Evolutionary conservation across 2,797 vertebrate genomes (phyloP).

Genomic region (Salmo trutta): DNA sequence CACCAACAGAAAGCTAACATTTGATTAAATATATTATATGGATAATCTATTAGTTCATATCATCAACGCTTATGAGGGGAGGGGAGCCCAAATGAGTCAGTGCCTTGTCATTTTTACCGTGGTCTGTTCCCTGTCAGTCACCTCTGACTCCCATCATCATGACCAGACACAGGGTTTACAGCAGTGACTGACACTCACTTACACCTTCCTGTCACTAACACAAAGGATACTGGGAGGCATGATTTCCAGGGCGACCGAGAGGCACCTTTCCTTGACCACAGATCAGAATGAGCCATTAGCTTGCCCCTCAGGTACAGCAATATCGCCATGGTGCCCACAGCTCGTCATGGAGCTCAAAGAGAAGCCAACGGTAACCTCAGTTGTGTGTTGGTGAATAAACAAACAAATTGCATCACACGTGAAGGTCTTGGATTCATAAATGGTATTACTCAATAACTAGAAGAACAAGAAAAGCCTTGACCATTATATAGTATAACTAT

Average conservation of each 20-base stretch:
- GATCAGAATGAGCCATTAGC: slow-evolving; percentile 64
- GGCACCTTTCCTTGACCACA: slow-evolving; percentile 74
- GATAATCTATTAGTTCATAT: too few relatives aligned
- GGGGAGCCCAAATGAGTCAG: background rate
- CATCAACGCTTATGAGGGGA: too few relatives aligned
- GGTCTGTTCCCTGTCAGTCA: too few relatives aligned
- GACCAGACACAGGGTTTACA: slow-evolving; percentile 39
- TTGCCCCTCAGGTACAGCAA: slow-evolving; percentile 66
- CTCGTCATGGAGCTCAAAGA: slow-evolving; percentile 20
- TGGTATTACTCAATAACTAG: too few relatives aligned
- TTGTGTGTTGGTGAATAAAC: background rate
- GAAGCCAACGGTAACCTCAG: slow-evolving; percentile 33
- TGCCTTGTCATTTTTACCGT: too few relatives aligned
- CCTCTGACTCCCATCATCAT: background rate
- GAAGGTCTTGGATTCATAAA: too few relatives aligned
- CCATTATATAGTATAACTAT: too few relatives aligned
- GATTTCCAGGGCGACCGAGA: slow-evolving; percentile 75
- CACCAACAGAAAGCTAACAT: too few relatives aligned
- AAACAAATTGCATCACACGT: background rate
- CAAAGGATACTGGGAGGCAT: slow-evolving; percentile 71
- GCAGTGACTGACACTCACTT: background rate
- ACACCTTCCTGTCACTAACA: slow-evolving; percentile 72
- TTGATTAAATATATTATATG: too few relatives aligned
- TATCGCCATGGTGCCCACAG: slow-evolving; percentile 28
- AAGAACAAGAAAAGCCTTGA: too few relatives aligned